Base-by-base conservation (phyloP, 2,113 vertebrate species). In the Xiphias gladius region DNA sequence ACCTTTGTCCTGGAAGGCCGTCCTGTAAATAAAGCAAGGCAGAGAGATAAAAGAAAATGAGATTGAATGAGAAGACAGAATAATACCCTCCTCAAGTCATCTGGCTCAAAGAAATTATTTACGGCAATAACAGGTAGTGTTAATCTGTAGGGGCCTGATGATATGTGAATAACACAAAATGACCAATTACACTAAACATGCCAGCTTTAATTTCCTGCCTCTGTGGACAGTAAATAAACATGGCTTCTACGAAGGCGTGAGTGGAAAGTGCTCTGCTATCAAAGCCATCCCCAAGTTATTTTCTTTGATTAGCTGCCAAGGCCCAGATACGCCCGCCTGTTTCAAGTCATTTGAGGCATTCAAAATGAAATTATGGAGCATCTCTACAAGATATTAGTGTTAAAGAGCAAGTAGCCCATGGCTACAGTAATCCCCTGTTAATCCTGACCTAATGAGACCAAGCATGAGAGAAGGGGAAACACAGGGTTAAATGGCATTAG, bases 291-390 rank as follows among this genome's bases (percentile, higher is more conserved):
- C 85, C 59, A 71, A 91, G 84, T 94, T 94, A 89, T 94, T 94
- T 92, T 85, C 91, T 93, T 94, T 94, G 92, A 96, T 93, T 91
- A 87, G 76, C 79, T 94, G 92, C 94, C 93, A 95, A 93, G 64
- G 82, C 91, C 89, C 82, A 89, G 85, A 94, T 87, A 91, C 85
- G 86, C 86, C 87, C 69, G 82, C 90, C 89, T 86, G 90, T 90
- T 93, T 92, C 89, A 90, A 93, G 87, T 89, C 87, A 92, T 92
- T 84, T 82, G 69, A 93, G 90, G 90, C 83, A 32, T 92, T 91
- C 87, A 91, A 92, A 92, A 93, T 94, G 91, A 94, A 94, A 94
- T 90, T 91, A 93, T 90, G 80, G 71, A 80, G 84, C 89, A 93
- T 91, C 87, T 90, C 91, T 78, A 71, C 30, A 57, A 94, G 85